These are phyloP conservation scores for Dyspetes luteomarginatus DNA, from an alignment of 2,888 invertebrate species.

Conservation along the genomic window DNA sequence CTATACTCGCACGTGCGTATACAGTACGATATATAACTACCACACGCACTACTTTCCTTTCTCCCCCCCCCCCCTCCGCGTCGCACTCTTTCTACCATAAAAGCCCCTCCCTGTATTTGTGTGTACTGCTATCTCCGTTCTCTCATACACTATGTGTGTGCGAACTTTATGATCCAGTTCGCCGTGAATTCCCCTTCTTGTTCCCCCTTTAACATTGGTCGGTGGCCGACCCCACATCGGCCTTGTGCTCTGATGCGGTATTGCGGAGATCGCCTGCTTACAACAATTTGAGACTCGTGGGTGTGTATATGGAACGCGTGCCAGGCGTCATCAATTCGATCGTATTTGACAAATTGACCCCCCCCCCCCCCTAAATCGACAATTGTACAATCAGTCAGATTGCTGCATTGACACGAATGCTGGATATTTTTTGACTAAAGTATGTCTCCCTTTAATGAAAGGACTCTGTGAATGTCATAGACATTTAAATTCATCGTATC, in stretches of 20 bases:
- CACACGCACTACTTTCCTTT: background rate
- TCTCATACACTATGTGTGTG: slow-evolving; percentile 23
- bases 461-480: too few relatives aligned
- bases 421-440: background rate
- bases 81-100: slow-evolving; percentile 52
- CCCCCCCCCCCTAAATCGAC: slow-evolving; percentile 21
- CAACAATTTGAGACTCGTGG: background rate
- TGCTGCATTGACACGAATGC: background rate
- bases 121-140: slow-evolving; percentile 1
- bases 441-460: too few relatives aligned
- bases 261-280: background rate
- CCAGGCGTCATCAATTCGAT: slow-evolving; percentile 47
- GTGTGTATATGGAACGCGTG: slow-evolving; percentile 41
- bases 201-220: slow-evolving; percentile 50
- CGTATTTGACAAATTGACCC: slow-evolving; percentile 48
- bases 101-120: slow-evolving; percentile 39
- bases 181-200: slow-evolving; percentile 48
- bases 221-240: slow-evolving; percentile 61
- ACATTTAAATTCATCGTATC: too few relatives aligned
- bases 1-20: slow-evolving; percentile 65
- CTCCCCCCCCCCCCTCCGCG: too few relatives aligned
- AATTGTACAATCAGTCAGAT: slow-evolving; percentile 12
- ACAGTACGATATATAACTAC: slow-evolving; percentile 16
- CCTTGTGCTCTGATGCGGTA: slow-evolving; percentile 45
- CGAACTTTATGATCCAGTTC: slow-evolving; percentile 65